Percentiles rank a stretch among this genome's conserved stretches.
Evolutionary conservation across 1,140 invertebrate genomes (phyloP).

Genomic region (Laupala kohalensis): DNA sequence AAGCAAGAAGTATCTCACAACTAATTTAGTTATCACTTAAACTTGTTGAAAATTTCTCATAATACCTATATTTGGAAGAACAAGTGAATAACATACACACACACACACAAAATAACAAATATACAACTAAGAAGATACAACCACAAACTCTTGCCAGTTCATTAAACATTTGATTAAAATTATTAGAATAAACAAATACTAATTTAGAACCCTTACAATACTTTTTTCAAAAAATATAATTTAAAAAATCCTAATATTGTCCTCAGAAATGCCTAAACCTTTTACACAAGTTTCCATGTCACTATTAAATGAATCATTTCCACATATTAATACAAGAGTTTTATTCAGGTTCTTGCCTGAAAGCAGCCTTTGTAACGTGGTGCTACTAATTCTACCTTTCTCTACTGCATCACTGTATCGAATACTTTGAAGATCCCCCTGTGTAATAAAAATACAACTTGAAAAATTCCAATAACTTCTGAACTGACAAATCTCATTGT

Average conservation of each 20-base stretch:
- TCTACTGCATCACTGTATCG: constrained; percentile 21
- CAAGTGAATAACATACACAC: too few species aligned
- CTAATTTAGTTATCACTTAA: too few species aligned
- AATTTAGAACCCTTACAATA: too few species aligned
- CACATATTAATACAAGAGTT: constrained; percentile 29
- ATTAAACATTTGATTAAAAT: too few species aligned
- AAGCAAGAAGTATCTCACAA: too few species aligned
- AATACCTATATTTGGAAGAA: too few species aligned
- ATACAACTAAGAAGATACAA: too few species aligned
- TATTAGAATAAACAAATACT: too few species aligned
- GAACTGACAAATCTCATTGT: constrained; percentile 38
- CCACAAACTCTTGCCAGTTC: too few species aligned
- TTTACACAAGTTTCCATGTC: constrained; percentile 26
- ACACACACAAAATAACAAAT: too few species aligned
- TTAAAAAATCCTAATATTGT: constrained; percentile 19
- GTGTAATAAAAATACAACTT: constrained; percentile 40
- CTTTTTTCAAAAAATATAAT: neutral
- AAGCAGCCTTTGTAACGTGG: constrained; percentile 19
- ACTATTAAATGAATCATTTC: constrained; percentile 29
- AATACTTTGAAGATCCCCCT: constrained; percentile 22
- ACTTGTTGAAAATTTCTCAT: too few species aligned
- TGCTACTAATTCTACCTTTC: constrained; percentile 17
- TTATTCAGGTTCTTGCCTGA: constrained; percentile 13
- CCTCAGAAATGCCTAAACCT: constrained; percentile 17
- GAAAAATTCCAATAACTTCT: constrained; percentile 50